Conservation (phyloP, 2,888 invertebrate genomes). For the Drosophila cracens region DNA sequence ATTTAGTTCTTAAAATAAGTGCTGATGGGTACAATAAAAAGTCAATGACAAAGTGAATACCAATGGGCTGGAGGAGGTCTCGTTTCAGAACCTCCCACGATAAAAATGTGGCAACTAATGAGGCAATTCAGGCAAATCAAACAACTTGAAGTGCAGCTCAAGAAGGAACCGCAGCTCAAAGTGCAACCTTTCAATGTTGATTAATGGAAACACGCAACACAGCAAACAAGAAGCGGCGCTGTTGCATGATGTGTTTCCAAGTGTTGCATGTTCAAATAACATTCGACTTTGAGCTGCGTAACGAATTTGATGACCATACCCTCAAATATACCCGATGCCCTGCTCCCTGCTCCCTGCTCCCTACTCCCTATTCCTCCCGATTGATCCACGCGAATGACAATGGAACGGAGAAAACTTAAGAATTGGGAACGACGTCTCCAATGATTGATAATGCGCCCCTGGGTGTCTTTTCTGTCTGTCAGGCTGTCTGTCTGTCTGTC, state of each 20-base stretch:
- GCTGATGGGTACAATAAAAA: not conserved
- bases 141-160: slow-evolving; percentile 15
- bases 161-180: slow-evolving; percentile 28
- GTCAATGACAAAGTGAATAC: slow-evolving; percentile 33
- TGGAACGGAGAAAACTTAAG: slow-evolving; percentile 16
- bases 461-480: slow-evolving; percentile 41
- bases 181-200: slow-evolving; percentile 73
- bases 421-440: slow-evolving; percentile 27
- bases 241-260: slow-evolving; percentile 25
- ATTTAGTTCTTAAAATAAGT: not conserved
- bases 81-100: slow-evolving; percentile 36
- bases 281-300: slow-evolving; percentile 72
- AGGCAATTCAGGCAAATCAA: slow-evolving; percentile 56
- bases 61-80: not conserved
- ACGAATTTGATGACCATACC: slow-evolving; percentile 60
- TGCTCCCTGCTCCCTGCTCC: not conserved
- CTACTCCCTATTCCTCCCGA: slow-evolving; percentile 14
- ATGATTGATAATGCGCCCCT: slow-evolving; percentile 69
- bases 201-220: slow-evolving; percentile 58
- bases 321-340: slow-evolving; percentile 2
- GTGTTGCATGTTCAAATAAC: slow-evolving; percentile 66
- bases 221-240: slow-evolving; percentile 14
- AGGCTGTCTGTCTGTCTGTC: not conserved
- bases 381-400: slow-evolving; percentile 45
- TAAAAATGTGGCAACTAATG: slow-evolving; percentile 56